Evolutionary conservation across 2,113 vertebrate genomes (phyloP), one percentile per base, ranked within the genome.

Genomic region (Sinocyclocheilus maitianheensis): DNA sequence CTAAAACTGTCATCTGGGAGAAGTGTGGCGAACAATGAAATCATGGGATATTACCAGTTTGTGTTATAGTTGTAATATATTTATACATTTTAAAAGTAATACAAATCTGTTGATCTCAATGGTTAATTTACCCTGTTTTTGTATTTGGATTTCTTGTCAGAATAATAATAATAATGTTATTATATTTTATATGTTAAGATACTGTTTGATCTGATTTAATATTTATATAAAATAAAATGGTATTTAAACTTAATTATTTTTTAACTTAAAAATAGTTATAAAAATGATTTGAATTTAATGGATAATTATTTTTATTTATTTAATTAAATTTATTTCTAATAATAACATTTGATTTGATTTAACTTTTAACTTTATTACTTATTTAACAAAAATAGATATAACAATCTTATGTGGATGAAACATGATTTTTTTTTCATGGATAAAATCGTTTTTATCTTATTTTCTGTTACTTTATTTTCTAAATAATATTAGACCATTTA

Each of bases 1-100:
- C 46, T 48, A 48, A 48, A 48, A 48, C 46, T 48, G 1, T 9
- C 8, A 0, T 48, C 46, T 48, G 46, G 46, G 46, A 12, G 11
- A 48, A 48, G 46, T 12, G 83, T 55, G 53, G 80, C 14, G 63
- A 77, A n/a, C 80, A n/a, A 71, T 16, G 69, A 20, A 53, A 77
- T 37, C 51, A 76, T 74, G 30, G 69, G 20, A 81, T 74, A 65
- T 69, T 37, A 20, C 30, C 5, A 34, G 65, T 69, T 34, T 77
- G 24, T 18, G 8, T 53, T 53, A 34, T 58, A 78, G 76, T 78
- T 6, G 6, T 53, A 26, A 77, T 30, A 22, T 58, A 55, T 72
- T 43, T 20, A 20, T 22, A 72, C 0, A 20, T 34, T 69, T 69
- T 22, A 34, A 67, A 67, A 34, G 13, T 67, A 34, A 67, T 67